These are phyloP conservation scores for Drosophila tropicalis DNA, from an alignment of 1,140 invertebrate genomes.

Conservation along the genomic window DNA sequence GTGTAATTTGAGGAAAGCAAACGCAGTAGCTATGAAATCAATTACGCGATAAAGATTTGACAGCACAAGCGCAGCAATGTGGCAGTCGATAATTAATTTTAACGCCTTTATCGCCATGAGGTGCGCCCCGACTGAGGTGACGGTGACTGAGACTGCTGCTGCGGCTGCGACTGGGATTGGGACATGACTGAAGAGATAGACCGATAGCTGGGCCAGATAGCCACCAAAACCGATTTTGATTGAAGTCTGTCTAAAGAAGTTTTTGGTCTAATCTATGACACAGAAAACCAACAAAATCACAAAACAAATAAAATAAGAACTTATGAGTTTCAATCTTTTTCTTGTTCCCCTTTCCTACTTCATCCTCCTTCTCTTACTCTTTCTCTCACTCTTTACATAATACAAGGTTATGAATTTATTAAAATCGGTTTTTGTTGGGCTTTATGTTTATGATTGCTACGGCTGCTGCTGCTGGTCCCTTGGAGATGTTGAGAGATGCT, in stretches of 20 bases:
- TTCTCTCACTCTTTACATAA: neutral
- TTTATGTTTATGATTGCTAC: conserved; percentile 15
- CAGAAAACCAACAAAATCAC: conserved; percentile 23
- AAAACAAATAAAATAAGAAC: conserved; percentile 41
- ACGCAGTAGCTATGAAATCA: conserved; percentile 82
- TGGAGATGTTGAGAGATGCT: conserved; percentile 49
- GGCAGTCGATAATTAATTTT: conserved; percentile 80
- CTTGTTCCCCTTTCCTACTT: neutral
- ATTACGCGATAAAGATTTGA: conserved; percentile 82
- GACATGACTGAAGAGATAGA: conserved; percentile 51
- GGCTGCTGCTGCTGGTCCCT: conserved; percentile 2
- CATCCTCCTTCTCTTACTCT: neutral
- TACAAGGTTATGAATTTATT: conserved; percentile 61
- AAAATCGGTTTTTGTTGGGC: conserved; percentile 34
- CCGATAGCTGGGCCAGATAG: conserved; percentile 44
- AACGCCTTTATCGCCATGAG: conserved; percentile 78
- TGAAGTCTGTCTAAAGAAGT: conserved; percentile 75
- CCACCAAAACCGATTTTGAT: conserved; percentile 59
- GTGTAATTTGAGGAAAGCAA: conserved; percentile 78
- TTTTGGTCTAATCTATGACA: conserved; percentile 65
- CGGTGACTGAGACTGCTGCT: conserved; percentile 26
- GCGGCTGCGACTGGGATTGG: neutral
- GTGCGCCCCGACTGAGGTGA: conserved; percentile 50
- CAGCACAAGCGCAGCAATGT: conserved; percentile 76
- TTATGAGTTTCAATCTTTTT: conserved; percentile 59